Evolutionary conservation across 2,888 invertebrate species (phyloP), one percentile per base, ranked within the genome.

Genomic region (Listrodromus nycthemerus): DNA sequence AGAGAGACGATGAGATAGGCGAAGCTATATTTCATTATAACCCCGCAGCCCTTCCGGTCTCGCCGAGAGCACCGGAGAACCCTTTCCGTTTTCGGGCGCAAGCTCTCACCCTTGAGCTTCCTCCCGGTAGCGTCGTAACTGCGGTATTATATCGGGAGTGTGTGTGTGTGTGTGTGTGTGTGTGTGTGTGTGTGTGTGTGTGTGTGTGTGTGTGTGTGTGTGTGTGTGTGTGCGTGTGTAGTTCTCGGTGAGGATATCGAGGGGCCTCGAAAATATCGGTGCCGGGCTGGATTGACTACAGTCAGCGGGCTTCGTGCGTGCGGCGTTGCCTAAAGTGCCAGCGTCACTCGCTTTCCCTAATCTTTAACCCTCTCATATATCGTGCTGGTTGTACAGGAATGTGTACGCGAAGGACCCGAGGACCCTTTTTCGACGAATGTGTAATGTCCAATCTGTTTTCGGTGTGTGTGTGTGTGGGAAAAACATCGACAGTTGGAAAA

Each of bases 21-120:
- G n/a, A 65, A 67, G 73, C 92, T 92, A 93, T 93, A 93, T 93
- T 93, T 93, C 93, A 93, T 93, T 93, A 93, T 93, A 93, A 92
- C 92, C 92, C 93, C 91, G 90, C 92, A 91, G 91, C 90, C 91
- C 91, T 92, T 92, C 92, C 91, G 91, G 90, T 89, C 88, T 89
- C 87, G 88, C 85, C 69, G 82, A 71, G 82, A 71, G 74, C 84
- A 87, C 86, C 82, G 84, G 86, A 70, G 86, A 92, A 92, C 92
- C 93, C 92, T 93, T 92, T 92, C 92, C 90, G 91, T 92, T 91
- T 89, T 89, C 85, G 87, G 86, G 87, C 82, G 79, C 79, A 41
- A 70, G 58, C 78, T 52, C 76, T 80, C 50, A 30, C 69, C 63
- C 55, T 55, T 27, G 45, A 33, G 37, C 33, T 65, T 58, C 61